Evolutionary conservation across 2,797 vertebrate genomes (phyloP).

Genomic region (Tapirus indicus): DNA sequence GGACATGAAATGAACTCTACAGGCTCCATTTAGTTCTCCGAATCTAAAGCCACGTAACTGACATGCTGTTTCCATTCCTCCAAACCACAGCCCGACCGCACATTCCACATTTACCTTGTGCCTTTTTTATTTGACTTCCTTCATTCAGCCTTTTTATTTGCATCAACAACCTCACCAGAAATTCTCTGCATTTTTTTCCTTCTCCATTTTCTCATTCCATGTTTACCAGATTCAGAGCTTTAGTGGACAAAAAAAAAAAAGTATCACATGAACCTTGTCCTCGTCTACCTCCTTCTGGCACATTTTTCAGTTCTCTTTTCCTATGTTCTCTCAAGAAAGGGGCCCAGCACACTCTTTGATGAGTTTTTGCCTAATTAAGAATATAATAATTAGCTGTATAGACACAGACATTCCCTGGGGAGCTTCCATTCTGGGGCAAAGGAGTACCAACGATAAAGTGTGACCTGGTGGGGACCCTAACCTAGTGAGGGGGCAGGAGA

Average conservation of each 20-base stretch:
- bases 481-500: not conserved
- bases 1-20: not conserved
- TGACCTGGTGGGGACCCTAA: not conserved
- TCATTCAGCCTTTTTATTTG: not conserved
- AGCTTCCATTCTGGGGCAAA: not conserved
- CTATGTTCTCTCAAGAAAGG: not conserved
- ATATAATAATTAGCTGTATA: not conserved
- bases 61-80: not conserved
- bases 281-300: not conserved
- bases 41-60: not conserved
- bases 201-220: not conserved
- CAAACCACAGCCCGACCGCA: not conserved
- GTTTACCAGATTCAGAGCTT: not conserved
- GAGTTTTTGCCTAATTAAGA: not conserved
- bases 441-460: not conserved
- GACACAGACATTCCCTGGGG: not conserved
- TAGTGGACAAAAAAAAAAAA: not conserved
- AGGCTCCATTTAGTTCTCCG: not conserved
- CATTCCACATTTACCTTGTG: not conserved
- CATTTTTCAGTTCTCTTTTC: not conserved
- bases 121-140: not conserved
- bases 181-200: not conserved
- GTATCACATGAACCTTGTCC: no score
- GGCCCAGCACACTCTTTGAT: not conserved
- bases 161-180: not conserved